Evolutionary conservation across 2,797 vertebrate species (phyloP), one percentile per base, ranked within the genome.

Genomic region (Harpagifer antarcticus): DNA sequence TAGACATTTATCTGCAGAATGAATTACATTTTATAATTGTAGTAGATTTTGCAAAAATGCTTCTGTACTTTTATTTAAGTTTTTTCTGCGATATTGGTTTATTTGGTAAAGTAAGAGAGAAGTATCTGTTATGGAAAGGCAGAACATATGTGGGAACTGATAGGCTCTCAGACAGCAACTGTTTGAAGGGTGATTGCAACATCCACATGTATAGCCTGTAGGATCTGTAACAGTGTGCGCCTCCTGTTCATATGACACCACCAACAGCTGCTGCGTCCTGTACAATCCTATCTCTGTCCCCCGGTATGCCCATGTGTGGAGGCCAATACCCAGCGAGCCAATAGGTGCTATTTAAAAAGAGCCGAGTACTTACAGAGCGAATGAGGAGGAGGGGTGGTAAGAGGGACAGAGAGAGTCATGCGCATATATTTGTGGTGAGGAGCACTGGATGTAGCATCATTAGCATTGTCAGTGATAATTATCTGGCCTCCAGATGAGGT

Each of bases 281-380:
- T 23, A 53, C 13, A 4, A 40, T 45, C 72, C 53, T 6, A 58
- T 40, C 62, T 76, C 80, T 43, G 40, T 42, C 53, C 50, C 27
- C 44, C 0, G 3, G 23, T 59, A 72, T 71, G 77, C 72, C 88
- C 90, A 88, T 91, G 83, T 90, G 84, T 77, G 89, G 88, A 86
- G 64, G 58, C 79, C 2, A 54, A 3, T 10, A 71, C 54, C 55
- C 16, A 1, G 31, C 9, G 13, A 66, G 74, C 68, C 69, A 53
- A 43, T 43, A 19, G 58, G 40, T 10, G 86, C 89, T 92, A 92
- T 93, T 92, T 93, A 90, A 92, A 85, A 83, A 71, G 60, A 70
- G 61, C 47, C 74, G 63, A 60, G 74, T 71, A 69, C 73, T 81
- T 58, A 43, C 42, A 19, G 61, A 66, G 50, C 4, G 8, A 49